A percentile compares a stretch with the other conserved stretches of the same genome.
Evolutionary conservation across 2,797 vertebrate genomes (phyloP).

Genomic region (Coilia nasus): DNA sequence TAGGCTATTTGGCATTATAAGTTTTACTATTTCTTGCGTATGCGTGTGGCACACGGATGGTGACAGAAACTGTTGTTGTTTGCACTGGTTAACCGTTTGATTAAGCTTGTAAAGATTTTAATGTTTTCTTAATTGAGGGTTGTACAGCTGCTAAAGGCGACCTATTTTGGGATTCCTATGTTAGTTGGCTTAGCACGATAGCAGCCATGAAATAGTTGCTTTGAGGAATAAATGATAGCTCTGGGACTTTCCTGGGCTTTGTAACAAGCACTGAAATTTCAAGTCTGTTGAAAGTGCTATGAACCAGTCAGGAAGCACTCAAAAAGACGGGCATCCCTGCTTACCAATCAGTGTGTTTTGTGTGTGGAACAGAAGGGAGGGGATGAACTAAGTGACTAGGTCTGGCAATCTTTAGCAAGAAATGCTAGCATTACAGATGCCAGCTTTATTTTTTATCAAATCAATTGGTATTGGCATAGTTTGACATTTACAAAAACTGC

Average conservation of each 20-base stretch:
- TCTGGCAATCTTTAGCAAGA: not conserved
- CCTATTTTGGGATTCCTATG: not conserved
- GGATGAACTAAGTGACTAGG: not conserved
- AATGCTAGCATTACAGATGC: not conserved
- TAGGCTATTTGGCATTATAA: not conserved
- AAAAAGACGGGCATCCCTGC: not conserved
- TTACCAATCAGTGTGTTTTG: constrained; percentile 4
- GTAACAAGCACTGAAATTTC: not conserved
- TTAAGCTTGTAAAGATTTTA: not conserved
- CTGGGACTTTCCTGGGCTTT: not conserved
- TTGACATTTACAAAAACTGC: not conserved
- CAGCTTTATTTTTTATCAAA: not conserved
- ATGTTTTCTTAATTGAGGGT: not conserved
- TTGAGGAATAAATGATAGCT: not conserved
- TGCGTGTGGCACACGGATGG: not conserved
- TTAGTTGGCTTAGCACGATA: not conserved
- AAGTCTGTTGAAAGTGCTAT: not conserved
- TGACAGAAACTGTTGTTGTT: not conserved
- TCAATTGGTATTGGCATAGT: not conserved
- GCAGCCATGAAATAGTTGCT: not conserved
- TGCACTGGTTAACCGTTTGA: not conserved
- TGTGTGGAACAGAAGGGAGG: not conserved
- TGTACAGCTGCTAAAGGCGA: not conserved
- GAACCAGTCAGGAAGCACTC: not conserved
- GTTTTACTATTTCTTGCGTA: constrained; percentile 11